Evolutionary conservation across 2,113 vertebrate genomes (phyloP).

Genomic region (Bubo bubo): DNA sequence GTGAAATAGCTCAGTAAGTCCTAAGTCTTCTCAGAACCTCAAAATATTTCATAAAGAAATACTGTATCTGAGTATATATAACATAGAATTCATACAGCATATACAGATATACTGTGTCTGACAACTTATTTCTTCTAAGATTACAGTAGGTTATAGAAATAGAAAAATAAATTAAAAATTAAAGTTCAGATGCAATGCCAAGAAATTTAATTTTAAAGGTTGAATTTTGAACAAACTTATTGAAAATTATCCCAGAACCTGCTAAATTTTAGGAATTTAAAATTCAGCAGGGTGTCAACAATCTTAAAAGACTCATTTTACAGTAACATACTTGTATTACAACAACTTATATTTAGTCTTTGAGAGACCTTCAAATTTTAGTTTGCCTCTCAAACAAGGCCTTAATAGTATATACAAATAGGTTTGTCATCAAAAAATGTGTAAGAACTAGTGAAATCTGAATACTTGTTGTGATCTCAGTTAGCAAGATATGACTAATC

Average conservation of each 20-base stretch:
- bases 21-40: background rate
- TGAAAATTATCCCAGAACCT: background rate
- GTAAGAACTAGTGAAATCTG: background rate
- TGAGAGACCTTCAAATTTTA: background rate
- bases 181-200: background rate
- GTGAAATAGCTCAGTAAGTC: background rate
- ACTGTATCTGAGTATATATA: background rate
- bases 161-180: background rate
- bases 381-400: background rate
- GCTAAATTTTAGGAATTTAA: background rate
- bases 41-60: background rate
- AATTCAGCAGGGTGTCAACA: background rate
- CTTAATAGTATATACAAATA: background rate
- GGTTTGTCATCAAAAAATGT: background rate
- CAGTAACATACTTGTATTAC: background rate
- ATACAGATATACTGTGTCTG: background rate
- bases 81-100: background rate
- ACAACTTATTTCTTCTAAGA: background rate
- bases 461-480: background rate
- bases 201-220: background rate
- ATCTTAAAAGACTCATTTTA: background rate
- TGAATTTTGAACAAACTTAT: background rate
- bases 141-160: background rate
- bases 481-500: background rate
- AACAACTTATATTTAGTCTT: background rate